Conservation (phyloP, 2,113 vertebrate species). For the Sinocyclocheilus rhinocerous region DNA sequence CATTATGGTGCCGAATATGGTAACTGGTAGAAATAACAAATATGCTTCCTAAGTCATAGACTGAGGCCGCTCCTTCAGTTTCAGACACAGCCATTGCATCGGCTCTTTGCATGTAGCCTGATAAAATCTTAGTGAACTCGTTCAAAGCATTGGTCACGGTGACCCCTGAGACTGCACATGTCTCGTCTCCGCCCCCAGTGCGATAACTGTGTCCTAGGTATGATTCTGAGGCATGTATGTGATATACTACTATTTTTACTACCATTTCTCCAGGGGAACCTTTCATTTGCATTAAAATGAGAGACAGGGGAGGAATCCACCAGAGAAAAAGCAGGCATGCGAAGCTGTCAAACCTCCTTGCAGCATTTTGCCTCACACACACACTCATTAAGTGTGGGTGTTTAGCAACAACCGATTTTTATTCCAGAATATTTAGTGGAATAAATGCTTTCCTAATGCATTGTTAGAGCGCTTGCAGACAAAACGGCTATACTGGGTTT, state of each 20-base stretch:
- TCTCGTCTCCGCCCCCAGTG: conserved; percentile 24
- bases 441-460: not conserved
- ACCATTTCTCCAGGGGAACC: conserved; percentile 53
- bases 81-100: not conserved
- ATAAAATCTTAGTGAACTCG: conserved; percentile 20
- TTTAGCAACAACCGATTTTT: not conserved
- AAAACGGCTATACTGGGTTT: not conserved
- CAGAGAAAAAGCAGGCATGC: conserved; percentile 21
- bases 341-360: conserved; percentile 15
- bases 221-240: conserved; percentile 49
- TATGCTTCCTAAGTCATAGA: not conserved
- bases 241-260: conserved; percentile 60
- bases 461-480: not conserved
- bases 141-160: not conserved
- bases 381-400: not conserved
- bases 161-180: conserved; percentile 32
- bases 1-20: not conserved
- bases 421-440: not conserved
- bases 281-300: conserved; percentile 66
- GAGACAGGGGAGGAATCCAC: conserved; percentile 23
- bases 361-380: not conserved
- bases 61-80: not conserved
- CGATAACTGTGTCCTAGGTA: conserved; percentile 25
- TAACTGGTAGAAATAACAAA: not conserved
- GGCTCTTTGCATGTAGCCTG: not conserved